Evolutionary conservation across 1,140 invertebrate species (phyloP).

Genomic region (Mycetomoellerius zeteki): DNA sequence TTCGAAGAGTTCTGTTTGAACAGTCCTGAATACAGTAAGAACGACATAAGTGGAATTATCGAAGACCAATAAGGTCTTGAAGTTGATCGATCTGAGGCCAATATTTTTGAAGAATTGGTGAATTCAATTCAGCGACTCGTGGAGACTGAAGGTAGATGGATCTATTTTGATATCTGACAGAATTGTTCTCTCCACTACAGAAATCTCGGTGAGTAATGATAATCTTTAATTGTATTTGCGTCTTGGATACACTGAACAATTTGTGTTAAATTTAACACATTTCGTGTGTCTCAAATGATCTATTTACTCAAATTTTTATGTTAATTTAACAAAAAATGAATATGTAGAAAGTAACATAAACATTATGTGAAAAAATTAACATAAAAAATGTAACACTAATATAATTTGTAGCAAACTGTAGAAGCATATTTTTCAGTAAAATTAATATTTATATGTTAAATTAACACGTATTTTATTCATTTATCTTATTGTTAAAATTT

Average conservation of each 20-base stretch:
- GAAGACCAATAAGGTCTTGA: conserved; percentile 48
- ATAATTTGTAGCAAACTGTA: no score
- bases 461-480: no score
- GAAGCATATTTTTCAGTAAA: no score
- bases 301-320: no score
- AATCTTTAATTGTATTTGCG: conserved; percentile 32
- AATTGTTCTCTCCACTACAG: not conserved
- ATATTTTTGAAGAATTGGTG: conserved; percentile 51
- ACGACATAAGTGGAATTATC: conserved; percentile 58
- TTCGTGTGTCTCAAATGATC: no score
- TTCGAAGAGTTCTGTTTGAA: conserved; percentile 38
- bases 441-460: no score
- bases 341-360: no score
- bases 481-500: no score
- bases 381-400: no score
- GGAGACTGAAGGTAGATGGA: conserved; percentile 47
- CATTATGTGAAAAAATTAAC: no score
- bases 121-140: conserved; percentile 42
- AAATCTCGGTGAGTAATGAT: conserved; percentile 34
- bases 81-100: conserved; percentile 45
- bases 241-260: not conserved
- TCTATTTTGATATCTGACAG: conserved; percentile 59
- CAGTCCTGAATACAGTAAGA: conserved; percentile 43
- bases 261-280: no score
- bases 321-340: no score